Percentiles rank a stretch among this genome's conserved stretches.
Evolutionary conservation across 2,888 invertebrate genomes (phyloP).

Genomic region (Ischnura elegans): DNA sequence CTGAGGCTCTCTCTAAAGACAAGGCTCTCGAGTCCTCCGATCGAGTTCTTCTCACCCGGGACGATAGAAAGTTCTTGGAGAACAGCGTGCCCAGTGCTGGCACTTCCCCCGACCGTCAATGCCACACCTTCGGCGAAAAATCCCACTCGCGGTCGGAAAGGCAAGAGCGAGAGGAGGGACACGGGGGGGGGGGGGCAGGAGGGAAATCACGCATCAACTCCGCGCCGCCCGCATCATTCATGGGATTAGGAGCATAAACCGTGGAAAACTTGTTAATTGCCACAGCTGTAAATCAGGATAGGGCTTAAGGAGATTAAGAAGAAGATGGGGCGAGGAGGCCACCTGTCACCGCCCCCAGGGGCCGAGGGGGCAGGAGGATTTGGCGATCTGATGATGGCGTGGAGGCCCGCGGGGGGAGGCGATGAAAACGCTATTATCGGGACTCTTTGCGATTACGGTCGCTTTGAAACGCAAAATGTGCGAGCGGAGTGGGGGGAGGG

Average conservation of each 20-base stretch:
- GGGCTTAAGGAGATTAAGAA: slow-evolving; percentile 65
- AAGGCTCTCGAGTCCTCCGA: no score
- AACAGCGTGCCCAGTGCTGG: no score
- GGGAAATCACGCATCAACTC: slow-evolving; percentile 42
- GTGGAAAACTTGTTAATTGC: slow-evolving; percentile 80
- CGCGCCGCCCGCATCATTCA: slow-evolving; percentile 77
- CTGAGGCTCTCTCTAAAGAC: no score
- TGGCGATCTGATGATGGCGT: not conserved
- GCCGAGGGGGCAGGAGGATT: not conserved
- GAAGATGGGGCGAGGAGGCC: not conserved
- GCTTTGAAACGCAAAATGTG: no score
- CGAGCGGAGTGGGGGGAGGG: not conserved
- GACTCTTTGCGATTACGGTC: not conserved
- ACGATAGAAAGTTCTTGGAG: no score
- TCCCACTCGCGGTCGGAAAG: no score
- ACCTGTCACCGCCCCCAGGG: not conserved
- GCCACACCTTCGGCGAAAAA: no score
- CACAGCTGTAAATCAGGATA: slow-evolving; percentile 70
- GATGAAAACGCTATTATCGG: slow-evolving; percentile 53
- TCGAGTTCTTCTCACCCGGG: no score
- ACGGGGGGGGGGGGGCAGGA: not conserved
- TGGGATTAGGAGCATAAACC: slow-evolving; percentile 77
- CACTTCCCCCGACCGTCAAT: no score
- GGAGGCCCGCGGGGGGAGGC: not conserved
- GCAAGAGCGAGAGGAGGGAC: not conserved